Percentiles rank a stretch among this genome's conserved stretches.
These are phyloP conservation scores for Ellobius talpinus DNA, from an alignment of 2,113 vertebrate species.

Conservation along the genomic window DNA sequence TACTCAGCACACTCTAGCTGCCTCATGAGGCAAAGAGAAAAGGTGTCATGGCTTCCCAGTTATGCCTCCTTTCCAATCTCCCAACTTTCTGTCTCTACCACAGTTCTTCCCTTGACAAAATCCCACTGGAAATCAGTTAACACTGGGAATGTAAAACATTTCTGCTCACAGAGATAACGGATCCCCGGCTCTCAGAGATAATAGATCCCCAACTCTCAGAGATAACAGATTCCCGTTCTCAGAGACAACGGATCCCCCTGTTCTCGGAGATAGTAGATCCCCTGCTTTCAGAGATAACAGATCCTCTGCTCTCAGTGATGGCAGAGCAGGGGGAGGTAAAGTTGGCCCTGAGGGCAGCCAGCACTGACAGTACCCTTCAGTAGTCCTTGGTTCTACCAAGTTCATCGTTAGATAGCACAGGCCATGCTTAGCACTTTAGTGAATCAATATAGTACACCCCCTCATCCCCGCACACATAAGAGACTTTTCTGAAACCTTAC, in stretches of 20 bases:
- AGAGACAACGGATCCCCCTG: too few relatives aligned
- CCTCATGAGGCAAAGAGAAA: background rate
- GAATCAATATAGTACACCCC: background rate
- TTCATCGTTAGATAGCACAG: background rate
- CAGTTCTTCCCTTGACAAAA: background rate
- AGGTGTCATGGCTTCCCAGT: background rate
- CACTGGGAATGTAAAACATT: background rate
- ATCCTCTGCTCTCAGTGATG: background rate
- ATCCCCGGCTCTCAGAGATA: background rate
- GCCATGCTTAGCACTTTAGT: slow-evolving; percentile 10
- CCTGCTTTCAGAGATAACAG: background rate
- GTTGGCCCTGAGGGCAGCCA: background rate
- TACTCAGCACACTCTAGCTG: background rate
- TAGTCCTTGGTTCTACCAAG: background rate
- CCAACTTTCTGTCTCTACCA: background rate
- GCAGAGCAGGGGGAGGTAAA: background rate
- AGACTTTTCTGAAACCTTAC: slow-evolving; percentile 30
- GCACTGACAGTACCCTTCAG: background rate
- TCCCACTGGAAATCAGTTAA: background rate
- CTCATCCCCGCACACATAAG: background rate
- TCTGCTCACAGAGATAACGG: background rate
- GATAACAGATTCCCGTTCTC: background rate
- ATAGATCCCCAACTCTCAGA: background rate
- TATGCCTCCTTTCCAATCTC: background rate
- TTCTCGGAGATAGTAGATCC: background rate